These are phyloP conservation scores for Masnerella sp. DNA, from an alignment of 2,888 invertebrate species.

Conservation along the genomic window DNA sequence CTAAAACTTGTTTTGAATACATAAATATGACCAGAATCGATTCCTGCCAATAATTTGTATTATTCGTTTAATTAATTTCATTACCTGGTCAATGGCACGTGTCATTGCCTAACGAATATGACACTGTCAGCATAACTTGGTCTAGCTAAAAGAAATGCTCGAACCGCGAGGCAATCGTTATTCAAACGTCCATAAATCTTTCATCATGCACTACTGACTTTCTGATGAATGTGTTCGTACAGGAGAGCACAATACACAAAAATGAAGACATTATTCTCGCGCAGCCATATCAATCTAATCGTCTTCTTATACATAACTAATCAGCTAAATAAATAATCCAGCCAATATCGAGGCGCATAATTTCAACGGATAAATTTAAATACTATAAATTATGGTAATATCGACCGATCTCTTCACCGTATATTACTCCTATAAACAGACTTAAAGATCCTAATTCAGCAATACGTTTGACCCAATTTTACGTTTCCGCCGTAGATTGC, in stretches of 20 bases:
- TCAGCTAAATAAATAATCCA: too few relatives aligned
- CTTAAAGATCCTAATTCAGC: neutral
- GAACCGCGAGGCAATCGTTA: slow-evolving; percentile 25
- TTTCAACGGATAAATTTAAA: too few relatives aligned
- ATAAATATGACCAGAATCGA: too few relatives aligned
- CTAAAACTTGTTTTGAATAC: too few relatives aligned
- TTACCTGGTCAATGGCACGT: neutral
- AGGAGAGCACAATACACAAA: slow-evolving; percentile 12
- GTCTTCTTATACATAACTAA: too few relatives aligned
- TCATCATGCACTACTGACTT: slow-evolving; percentile 30
- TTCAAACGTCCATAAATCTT: slow-evolving; percentile 37
- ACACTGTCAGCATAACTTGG: slow-evolving; percentile 38
- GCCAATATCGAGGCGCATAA: too few relatives aligned
- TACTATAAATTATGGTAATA: too few relatives aligned
- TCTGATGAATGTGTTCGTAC: slow-evolving; percentile 25
- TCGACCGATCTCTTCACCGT: too few relatives aligned
- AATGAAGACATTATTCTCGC: slow-evolving; percentile 31
- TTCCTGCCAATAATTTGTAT: slow-evolving; percentile 2
- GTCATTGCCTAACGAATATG: slow-evolving; percentile 31
- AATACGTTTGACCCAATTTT: slow-evolving; percentile 30
- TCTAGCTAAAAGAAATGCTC: slow-evolving; percentile 23
- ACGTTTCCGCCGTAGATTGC: slow-evolving; percentile 20
- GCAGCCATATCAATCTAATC: too few relatives aligned
- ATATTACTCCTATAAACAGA: too few relatives aligned
- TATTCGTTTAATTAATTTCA: slow-evolving; percentile 5